Evolutionary conservation across 2,888 invertebrate species (phyloP), one percentile per base, ranked within the genome.

Genomic region (Athripsodes cinereus): DNA sequence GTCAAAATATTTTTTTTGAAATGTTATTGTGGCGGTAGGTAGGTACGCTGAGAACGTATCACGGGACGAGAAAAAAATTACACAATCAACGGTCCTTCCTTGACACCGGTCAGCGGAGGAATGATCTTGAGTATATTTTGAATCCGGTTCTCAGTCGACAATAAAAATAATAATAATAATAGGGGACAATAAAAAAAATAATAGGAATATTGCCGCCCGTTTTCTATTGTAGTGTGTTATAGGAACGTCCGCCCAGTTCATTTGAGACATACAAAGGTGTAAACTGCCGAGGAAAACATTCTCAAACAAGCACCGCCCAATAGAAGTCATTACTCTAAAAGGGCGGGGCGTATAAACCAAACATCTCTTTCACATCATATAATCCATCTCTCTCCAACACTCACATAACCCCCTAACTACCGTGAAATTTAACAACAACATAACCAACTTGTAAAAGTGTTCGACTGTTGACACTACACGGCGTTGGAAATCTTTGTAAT

Each of bases 201-300:
- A 50, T 34, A 55, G 49, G 55, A 55, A 52, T 55, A 59, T 49
- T 55, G 55, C 55, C 40, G 40, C 40, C 40, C 40, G 40, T 40
- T 40, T 55, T 44, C 53, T 59, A 59, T 55, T 59, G 55, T 55
- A 53, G 47, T 40, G 53, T 58, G 55, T 54, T 47, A 52, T 40
- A 52, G 22, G 53, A 19, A 52, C 56, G 56, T 53, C 61, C 61
- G 61, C 61, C 61, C 61, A 61, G 61, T 58, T 53, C 53, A 58
- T 61, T 59, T 49, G 48, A 46, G 35, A 31, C 58, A 50, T 44
- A 44, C 50, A 55, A 62, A 62, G 61, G 61, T 62, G 61, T 57
- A 59, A 59, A 62, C 61, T 61, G 63, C 57, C 52, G 40, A 40
- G 49, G 55, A 53, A 54, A 57, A 57, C 50, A 52, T 50, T 54